Evolutionary conservation across 2,113 vertebrate species (phyloP).

Genomic region (Plectropomus leopardus): DNA sequence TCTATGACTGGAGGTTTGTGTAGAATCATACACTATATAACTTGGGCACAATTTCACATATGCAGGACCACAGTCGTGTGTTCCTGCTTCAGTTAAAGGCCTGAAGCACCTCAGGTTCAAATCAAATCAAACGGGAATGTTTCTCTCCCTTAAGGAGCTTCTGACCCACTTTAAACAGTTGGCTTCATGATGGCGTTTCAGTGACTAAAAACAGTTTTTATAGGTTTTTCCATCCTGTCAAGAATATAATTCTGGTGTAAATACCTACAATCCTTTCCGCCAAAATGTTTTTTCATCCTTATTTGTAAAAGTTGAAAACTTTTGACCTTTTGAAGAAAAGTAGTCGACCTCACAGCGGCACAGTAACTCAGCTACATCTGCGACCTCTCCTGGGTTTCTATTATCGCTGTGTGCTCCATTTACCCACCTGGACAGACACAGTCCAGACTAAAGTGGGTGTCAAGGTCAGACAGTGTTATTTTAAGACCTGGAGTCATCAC

Average conservation of each 20-base stretch:
- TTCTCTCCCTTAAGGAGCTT: slow-evolving; percentile 25
- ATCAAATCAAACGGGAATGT: slow-evolving; percentile 7
- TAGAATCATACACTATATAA: not conserved
- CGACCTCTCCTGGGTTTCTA: not conserved
- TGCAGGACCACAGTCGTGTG: not conserved
- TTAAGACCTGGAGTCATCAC: slow-evolving; percentile 15
- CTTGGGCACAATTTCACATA: not conserved
- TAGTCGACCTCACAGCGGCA: not conserved
- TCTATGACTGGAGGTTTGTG: not conserved
- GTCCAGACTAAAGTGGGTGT: slow-evolving; percentile 8
- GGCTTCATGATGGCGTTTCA: not conserved
- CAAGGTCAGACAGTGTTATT: slow-evolving; percentile 57
- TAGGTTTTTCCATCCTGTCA: not conserved
- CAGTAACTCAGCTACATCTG: not conserved
- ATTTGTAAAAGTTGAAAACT: not conserved
- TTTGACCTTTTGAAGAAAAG: not conserved
- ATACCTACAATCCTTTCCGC: not conserved
- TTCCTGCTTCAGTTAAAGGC: slow-evolving; percentile 31
- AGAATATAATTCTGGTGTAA: not conserved
- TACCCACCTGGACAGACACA: slow-evolving; percentile 36
- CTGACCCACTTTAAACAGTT: slow-evolving; percentile 46
- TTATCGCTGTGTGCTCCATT: slow-evolving; percentile 27
- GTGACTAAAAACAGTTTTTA: not conserved
- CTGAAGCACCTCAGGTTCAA: slow-evolving; percentile 24
- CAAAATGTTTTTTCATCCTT: not conserved